Conservation (phyloP, 2,888 invertebrate species). For the Lasioglossum leucozonium region DNA sequence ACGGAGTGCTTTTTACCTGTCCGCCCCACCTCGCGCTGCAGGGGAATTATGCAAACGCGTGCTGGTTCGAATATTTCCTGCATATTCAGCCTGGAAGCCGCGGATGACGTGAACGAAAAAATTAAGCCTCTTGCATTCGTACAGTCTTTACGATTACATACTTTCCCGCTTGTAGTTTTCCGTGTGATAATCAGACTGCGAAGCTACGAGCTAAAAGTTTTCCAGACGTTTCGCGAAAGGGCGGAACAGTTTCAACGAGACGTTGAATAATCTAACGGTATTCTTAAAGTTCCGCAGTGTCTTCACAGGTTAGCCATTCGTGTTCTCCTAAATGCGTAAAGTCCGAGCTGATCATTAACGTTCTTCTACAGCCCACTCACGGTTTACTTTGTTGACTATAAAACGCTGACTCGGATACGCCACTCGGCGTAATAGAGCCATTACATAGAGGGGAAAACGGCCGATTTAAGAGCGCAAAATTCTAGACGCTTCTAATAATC, state of each 20-base stretch:
- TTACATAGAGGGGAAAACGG: no score
- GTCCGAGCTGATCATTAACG: not conserved
- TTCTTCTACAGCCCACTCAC: not conserved
- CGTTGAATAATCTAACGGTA: not conserved
- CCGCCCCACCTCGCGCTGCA: not conserved
- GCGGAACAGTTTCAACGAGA: not conserved
- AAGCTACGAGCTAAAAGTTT: not conserved
- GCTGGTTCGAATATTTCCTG: not conserved
- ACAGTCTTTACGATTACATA: not conserved
- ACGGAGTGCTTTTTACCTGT: not conserved
- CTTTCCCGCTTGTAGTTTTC: not conserved
- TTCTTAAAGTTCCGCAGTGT: not conserved
- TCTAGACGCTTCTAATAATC: no score
- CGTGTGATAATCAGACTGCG: not conserved
- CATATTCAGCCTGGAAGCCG: not conserved
- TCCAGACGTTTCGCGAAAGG: not conserved
- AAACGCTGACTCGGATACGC: not conserved
- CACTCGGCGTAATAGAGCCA: not conserved
- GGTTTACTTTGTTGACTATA: not conserved
- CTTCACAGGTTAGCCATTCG: not conserved
- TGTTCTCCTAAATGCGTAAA: not conserved
- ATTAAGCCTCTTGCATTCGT: not conserved
- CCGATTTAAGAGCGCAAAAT: no score
- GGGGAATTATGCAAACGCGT: not conserved
- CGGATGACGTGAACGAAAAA: not conserved